Evolutionary conservation across 2,888 invertebrate species (phyloP).

Genomic region (Trissolcus brochymenae): DNA sequence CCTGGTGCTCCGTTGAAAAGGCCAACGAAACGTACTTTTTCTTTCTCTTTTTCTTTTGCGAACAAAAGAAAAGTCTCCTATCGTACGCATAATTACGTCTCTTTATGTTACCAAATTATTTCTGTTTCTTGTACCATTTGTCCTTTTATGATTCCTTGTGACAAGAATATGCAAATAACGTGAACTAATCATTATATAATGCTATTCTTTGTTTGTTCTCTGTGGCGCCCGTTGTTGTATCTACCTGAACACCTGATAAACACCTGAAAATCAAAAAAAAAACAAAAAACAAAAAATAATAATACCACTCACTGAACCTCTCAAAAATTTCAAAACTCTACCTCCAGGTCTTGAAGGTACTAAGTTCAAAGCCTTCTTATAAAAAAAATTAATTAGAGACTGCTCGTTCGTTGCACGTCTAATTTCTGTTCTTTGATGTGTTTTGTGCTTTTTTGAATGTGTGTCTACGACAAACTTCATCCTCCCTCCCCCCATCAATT

Average conservation of each 20-base stretch:
- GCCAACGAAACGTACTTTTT: conserved; percentile 12
- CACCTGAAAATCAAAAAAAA: conserved; percentile 63
- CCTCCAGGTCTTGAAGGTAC: conserved; percentile 76
- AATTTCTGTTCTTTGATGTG: conserved; percentile 53
- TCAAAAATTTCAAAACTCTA: conserved; percentile 75
- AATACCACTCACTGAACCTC: conserved; percentile 74
- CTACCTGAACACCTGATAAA: conserved; percentile 74
- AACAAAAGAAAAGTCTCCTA: conserved; percentile 33
- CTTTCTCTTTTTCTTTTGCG: not conserved
- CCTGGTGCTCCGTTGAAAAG: too few species aligned
- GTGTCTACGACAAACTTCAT: conserved; percentile 23
- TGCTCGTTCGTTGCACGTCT: conserved; percentile 71
- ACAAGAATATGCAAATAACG: conserved; percentile 54
- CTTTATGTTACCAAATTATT: conserved; percentile 46
- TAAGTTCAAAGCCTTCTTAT: conserved; percentile 73
- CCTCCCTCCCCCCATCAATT: conserved; percentile 1
- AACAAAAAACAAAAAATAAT: conserved; percentile 57
- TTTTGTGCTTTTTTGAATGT: conserved; percentile 44
- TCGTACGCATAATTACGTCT: conserved; percentile 46
- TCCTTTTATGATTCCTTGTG: conserved; percentile 48
- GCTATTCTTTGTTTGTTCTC: conserved; percentile 76
- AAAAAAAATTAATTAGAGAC: conserved; percentile 67
- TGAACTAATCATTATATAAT: conserved; percentile 72
- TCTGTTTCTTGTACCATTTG: conserved; percentile 51
- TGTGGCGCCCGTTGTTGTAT: conserved; percentile 76